Conservation (phyloP, 2,113 vertebrate genomes). For the Myrmecobius fasciatus region DNA sequence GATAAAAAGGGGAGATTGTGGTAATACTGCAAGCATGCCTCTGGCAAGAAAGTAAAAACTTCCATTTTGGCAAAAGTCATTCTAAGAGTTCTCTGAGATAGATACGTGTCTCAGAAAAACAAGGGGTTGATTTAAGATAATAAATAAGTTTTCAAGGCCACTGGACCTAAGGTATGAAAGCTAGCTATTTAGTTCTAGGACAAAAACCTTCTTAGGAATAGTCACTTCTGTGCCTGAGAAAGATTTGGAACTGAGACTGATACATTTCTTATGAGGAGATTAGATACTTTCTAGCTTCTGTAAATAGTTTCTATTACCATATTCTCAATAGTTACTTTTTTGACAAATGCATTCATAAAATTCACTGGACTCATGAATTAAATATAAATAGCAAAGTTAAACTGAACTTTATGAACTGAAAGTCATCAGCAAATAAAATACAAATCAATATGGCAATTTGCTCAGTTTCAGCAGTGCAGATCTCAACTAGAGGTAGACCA, state of each 20-base stretch:
- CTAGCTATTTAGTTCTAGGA: neutral
- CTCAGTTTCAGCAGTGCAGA: neutral
- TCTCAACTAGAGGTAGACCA: neutral
- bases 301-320: conserved; percentile 2
- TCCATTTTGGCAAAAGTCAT: neutral
- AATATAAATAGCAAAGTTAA: neutral
- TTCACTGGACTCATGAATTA: neutral
- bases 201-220: neutral
- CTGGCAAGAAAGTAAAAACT: neutral
- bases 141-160: neutral
- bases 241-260: neutral
- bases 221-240: neutral
- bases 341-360: neutral
- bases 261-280: neutral
- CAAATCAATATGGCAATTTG: neutral
- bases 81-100: neutral
- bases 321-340: conserved; percentile 6
- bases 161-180: neutral
- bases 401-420: no score
- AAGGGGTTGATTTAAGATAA: neutral
- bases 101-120: neutral
- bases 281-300: conserved; percentile 19
- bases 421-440: neutral
- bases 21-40: neutral
- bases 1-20: neutral